Evolutionary conservation across 2,113 vertebrate genomes (phyloP).

Genomic region (Aspiorhynchus laticeps): DNA sequence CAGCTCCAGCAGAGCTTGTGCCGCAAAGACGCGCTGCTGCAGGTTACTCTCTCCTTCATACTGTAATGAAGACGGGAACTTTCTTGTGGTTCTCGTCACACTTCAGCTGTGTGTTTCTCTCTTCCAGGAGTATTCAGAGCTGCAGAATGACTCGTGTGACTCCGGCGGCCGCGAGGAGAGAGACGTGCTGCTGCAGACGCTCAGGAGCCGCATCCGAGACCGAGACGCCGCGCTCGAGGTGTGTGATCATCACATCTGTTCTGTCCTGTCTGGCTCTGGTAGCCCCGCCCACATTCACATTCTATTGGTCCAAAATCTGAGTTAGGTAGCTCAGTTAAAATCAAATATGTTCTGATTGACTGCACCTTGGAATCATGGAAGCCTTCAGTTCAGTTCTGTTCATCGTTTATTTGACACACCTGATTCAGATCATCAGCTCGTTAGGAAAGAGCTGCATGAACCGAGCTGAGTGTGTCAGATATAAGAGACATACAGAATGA

Average conservation of each 20-base stretch:
- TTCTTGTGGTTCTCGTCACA: neutral
- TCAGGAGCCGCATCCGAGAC: conserved; percentile 87
- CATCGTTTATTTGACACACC: no score
- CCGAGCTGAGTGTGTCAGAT: no score
- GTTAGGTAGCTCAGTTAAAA: neutral
- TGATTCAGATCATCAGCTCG: no score
- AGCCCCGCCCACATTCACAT: no score
- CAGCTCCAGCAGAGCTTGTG: conserved; percentile 76
- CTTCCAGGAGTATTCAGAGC: conserved; percentile 86
- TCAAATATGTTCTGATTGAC: neutral
- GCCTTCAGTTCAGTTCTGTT: no score
- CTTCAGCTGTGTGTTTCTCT: neutral
- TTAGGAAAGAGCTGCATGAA: no score
- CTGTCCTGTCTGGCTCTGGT: no score
- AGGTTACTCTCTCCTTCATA: conserved; percentile 69
- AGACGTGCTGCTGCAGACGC: conserved; percentile 85
- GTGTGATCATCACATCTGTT: conserved; percentile 17
- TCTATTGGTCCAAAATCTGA: neutral
- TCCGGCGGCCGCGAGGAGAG: conserved; percentile 51
- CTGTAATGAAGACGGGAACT: neutral
- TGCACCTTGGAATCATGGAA: neutral
- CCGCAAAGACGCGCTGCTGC: conserved; percentile 84
- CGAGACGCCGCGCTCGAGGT: conserved; percentile 92
- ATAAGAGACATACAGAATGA: no score
- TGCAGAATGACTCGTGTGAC: conserved; percentile 77